phyloP scores from a whole-genome alignment of 53 echinoderm and acorn worm genomes.

The Astropecten irregularis region DNA sequence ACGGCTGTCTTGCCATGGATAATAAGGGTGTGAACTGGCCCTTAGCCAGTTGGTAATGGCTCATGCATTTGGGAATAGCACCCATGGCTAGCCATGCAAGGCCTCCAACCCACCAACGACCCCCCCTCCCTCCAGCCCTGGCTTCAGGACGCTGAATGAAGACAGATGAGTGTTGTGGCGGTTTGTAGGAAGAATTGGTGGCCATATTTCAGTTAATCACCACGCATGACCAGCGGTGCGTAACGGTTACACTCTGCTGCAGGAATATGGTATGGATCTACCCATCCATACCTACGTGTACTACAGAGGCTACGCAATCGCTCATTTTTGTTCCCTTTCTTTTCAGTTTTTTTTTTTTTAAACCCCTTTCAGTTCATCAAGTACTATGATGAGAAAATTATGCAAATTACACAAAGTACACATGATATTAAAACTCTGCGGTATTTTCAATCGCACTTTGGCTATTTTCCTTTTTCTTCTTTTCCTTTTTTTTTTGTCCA shows the following conservation, averaged over 20 bases:
- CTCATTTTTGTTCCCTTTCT: too few relatives aligned
- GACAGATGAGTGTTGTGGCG: conserved; percentile 34
- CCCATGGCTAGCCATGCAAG: conserved; percentile 32
- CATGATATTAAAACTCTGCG: not conserved
- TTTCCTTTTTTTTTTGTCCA: not conserved
- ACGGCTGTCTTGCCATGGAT: not conserved
- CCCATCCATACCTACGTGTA: too few relatives aligned
- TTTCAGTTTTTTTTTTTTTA: too few relatives aligned
- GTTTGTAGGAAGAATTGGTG: conserved; percentile 10
- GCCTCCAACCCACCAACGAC: too few relatives aligned
- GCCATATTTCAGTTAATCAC: conserved; percentile 40
- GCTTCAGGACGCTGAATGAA: conserved; percentile 10
- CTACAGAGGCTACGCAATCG: too few relatives aligned
- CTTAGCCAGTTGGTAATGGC: conserved; percentile 41
- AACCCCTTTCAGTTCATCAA: too few relatives aligned
- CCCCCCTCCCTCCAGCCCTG: not conserved
- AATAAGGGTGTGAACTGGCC: conserved; percentile 50
- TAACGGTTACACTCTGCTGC: conserved; percentile 3
- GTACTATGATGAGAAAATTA: conserved; percentile 10
- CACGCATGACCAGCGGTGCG: conserved; percentile 8
- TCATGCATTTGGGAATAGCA: conserved; percentile 48
- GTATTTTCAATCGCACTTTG: too few relatives aligned
- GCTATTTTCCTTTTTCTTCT: not conserved
- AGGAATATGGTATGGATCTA: too few relatives aligned
- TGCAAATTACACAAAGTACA: conserved; percentile 27